phyloP scores from a whole-genome alignment of 2,113 vertebrate genomes.

The Sapayoa aenigma region DNA sequence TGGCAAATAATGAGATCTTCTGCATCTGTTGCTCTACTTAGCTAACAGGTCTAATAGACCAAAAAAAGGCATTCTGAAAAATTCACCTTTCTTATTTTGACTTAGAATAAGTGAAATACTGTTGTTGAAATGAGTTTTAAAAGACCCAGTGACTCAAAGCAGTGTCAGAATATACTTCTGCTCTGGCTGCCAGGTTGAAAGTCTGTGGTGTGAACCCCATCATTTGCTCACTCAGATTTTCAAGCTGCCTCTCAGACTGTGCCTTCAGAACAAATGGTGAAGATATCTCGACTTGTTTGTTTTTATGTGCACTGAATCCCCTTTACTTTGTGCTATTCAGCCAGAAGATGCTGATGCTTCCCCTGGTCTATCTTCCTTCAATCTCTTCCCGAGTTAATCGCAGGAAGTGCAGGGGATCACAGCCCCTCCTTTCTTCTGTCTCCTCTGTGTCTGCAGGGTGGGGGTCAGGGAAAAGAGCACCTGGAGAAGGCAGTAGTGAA shows the following conservation, averaged over 20 bases:
- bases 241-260: neutral
- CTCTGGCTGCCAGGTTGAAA: neutral
- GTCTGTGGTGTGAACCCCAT: neutral
- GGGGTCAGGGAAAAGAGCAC: neutral
- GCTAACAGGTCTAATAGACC: neutral
- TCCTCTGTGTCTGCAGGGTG: neutral
- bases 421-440: neutral
- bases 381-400: conserved; percentile 10
- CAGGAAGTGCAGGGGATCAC: conserved; percentile 8
- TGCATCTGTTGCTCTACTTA: neutral
- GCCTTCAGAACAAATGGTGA: neutral
- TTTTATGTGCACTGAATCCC: neutral
- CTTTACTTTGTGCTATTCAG: neutral
- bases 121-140: neutral
- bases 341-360: neutral
- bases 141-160: neutral
- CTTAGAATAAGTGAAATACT: neutral
- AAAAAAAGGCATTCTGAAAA: neutral
- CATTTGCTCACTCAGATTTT: neutral
- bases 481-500: neutral
- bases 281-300: neutral
- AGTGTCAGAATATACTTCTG: neutral
- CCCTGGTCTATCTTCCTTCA: neutral
- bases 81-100: neutral
- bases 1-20: neutral